Base-by-base conservation (phyloP, 2,888 invertebrate species). In the Cephus sareptanus region DNA sequence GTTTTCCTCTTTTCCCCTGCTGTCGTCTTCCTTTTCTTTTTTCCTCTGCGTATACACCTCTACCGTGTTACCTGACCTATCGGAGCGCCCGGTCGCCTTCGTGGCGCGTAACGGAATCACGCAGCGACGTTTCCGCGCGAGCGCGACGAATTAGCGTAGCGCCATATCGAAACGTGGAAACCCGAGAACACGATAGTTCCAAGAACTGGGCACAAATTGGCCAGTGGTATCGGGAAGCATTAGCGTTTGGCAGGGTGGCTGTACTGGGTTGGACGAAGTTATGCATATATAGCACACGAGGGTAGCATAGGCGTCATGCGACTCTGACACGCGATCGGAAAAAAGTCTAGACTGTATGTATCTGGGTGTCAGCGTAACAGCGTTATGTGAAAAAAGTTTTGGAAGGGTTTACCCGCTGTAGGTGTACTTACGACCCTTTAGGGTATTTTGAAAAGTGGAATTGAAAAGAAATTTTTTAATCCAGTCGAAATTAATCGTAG, bases 311-410 rank as follows among this genome's bases (percentile, higher is more conserved):
- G 83, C 86, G 83, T 86, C 86, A 83, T 85, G 85, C 87, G 83
- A 86, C 82, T 81, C 81, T 80, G 1, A 81, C 87, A 87, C 87
- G 87, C 87, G 85, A 88, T 82, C 82, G 81, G 81, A 85, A 87
- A 87, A 87, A 85, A 86, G 83, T 81, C 81, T 70, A 12, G 70
- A 12, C 70, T 15, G n/a, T 70, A 11, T 11, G 70, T 33, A 11
- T 6, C 15, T 33, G 70, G 70, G 4, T 70, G 70, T 70, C 4
- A 6, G 13, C 30, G 70, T 12, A 6, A 30, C 33, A n/a, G n/a
- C 11, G 70, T 70, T 15, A 70, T 11, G 30, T 3, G 3, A 30
- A 13, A 40, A 40, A 13, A 40, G 6, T 15, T 40, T 40, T 15
- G 15, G 6, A 40, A 15, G 6, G 40, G 2, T 37, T 15, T 4